phyloP scores from a whole-genome alignment of 1,140 invertebrate species.

The Pollicipes pollicipes region DNA sequence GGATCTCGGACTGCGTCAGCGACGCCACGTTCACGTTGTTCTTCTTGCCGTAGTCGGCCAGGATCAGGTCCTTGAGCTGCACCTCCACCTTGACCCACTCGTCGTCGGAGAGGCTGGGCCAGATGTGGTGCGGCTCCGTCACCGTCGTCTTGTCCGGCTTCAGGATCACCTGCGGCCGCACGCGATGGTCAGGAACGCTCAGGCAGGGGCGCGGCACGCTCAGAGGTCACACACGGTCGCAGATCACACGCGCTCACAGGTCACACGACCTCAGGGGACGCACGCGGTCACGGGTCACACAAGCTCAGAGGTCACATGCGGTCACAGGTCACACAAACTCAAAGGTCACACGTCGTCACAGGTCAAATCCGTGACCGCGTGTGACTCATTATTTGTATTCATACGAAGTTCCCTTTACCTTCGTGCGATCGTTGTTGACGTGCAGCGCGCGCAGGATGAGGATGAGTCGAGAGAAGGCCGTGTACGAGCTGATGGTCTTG shows the following conservation, averaged over 20 bases:
- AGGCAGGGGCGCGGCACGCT: too few species aligned
- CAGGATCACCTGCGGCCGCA: constrained; percentile 36
- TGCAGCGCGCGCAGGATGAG: constrained; percentile 90
- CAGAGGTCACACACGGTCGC: too few species aligned
- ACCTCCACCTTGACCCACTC: constrained; percentile 99
- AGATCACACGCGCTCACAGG: too few species aligned
- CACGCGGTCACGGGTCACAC: too few species aligned
- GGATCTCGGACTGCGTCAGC: constrained; percentile 94
- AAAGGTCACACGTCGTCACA: too few species aligned
- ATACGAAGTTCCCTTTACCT: constrained; percentile 39
- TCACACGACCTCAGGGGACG: too few species aligned
- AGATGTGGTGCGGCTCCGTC: constrained; percentile 97
- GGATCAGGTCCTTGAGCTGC: constrained; percentile 91
- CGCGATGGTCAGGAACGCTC: too few species aligned
- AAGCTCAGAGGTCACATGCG: too few species aligned
- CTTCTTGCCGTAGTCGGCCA: constrained; percentile 99
- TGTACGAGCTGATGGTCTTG: constrained; percentile 88
- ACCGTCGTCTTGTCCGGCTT: constrained; percentile 98
- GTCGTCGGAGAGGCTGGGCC: constrained; percentile 91
- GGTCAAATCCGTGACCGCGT: too few species aligned
- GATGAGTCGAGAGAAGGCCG: constrained; percentile 92
- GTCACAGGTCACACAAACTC: too few species aligned
- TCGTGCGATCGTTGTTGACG: constrained; percentile 97
- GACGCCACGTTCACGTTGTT: constrained; percentile 99
- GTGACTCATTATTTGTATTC: too few species aligned